Conservation (phyloP, 2,888 invertebrate species). For the Pachycephus smyrnensis region DNA sequence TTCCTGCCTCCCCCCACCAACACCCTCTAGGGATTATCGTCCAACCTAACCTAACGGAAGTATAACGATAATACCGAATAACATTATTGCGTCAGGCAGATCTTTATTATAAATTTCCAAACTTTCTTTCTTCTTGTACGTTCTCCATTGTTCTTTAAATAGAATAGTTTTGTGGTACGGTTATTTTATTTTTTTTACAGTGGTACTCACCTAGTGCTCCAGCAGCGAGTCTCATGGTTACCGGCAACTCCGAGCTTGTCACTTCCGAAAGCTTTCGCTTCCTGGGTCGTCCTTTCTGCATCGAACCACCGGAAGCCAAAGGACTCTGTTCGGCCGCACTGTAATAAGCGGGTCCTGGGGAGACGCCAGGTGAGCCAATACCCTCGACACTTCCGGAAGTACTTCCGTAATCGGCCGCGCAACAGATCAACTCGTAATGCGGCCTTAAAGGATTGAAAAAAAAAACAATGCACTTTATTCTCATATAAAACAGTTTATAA, state of each 20-base stretch:
- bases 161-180: neutral
- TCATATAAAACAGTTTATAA: neutral
- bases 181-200: neutral
- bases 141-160: neutral
- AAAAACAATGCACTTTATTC: neutral
- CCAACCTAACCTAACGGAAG: neutral
- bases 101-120: neutral
- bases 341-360: conserved; percentile 74
- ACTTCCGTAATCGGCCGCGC: conserved; percentile 70
- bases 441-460: conserved; percentile 64
- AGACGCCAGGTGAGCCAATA: conserved; percentile 71
- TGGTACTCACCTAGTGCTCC: conserved; percentile 75
- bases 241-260: conserved; percentile 74
- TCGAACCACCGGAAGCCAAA: conserved; percentile 60
- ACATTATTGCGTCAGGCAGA: neutral
- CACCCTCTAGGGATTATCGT: neutral
- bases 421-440: conserved; percentile 76
- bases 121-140: neutral
- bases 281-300: conserved; percentile 83
- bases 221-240: conserved; percentile 78
- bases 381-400: conserved; percentile 75
- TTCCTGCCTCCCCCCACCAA: neutral
- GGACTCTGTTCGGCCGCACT: conserved; percentile 69
- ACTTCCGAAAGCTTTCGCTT: conserved; percentile 77
- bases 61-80: neutral